A percentile compares a stretch with the other conserved stretches of the same genome.
Conservation (phyloP, 2,888 invertebrate species). For the Euphydryas editha region DNA sequence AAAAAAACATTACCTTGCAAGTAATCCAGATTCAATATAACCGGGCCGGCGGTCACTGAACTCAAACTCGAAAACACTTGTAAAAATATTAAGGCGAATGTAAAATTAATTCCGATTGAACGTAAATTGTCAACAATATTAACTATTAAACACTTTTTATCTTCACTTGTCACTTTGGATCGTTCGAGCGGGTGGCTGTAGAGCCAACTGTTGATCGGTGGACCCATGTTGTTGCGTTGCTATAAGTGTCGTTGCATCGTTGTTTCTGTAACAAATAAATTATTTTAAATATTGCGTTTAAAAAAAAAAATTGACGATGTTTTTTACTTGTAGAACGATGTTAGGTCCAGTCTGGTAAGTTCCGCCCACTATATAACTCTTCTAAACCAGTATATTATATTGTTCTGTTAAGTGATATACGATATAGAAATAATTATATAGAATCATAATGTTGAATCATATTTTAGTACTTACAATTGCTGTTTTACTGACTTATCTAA, state of each 20-base stretch:
- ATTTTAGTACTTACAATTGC: too few relatives aligned
- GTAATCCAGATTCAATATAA: slow-evolving; percentile 73
- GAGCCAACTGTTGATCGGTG: slow-evolving; percentile 68
- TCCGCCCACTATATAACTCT: too few relatives aligned
- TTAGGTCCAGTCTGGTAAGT: not conserved
- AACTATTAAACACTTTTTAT: slow-evolving; percentile 54
- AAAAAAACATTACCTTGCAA: slow-evolving; percentile 66
- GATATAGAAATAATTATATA: too few relatives aligned
- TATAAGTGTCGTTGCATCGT: slow-evolving; percentile 49
- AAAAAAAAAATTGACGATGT: too few relatives aligned
- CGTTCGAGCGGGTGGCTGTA: slow-evolving; percentile 52
- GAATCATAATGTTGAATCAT: too few relatives aligned
- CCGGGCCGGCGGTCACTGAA: slow-evolving; percentile 68
- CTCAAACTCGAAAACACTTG: slow-evolving; percentile 64
- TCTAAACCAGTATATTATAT: too few relatives aligned
- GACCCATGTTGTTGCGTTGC: slow-evolving; percentile 61
- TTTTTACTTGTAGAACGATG: not conserved
- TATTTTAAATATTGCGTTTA: not conserved
- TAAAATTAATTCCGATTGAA: slow-evolving; percentile 63
- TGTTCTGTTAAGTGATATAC: too few relatives aligned
- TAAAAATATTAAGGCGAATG: slow-evolving; percentile 60
- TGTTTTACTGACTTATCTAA: too few relatives aligned
- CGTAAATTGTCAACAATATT: slow-evolving; percentile 58
- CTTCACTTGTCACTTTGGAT: slow-evolving; percentile 47
- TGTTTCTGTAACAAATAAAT: slow-evolving; percentile 59